These are phyloP conservation scores for Pangasius djambal DNA, from an alignment of 2,797 vertebrate genomes.

Conservation along the genomic window DNA sequence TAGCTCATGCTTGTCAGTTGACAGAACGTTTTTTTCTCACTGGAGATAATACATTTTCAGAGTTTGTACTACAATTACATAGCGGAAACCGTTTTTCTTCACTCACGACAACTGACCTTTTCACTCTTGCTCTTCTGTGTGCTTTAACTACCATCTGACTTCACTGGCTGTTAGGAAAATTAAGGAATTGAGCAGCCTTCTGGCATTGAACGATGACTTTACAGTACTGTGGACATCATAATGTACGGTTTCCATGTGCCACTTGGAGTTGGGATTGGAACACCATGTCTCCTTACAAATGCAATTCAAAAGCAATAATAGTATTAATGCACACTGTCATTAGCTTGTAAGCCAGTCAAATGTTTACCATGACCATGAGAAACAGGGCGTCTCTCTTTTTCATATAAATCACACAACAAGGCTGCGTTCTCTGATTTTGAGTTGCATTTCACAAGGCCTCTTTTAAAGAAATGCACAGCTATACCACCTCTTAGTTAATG, in stretches of 20 bases:
- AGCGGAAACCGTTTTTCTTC: constrained; percentile 12
- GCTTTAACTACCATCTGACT: constrained; percentile 21
- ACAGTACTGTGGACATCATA: constrained; percentile 14
- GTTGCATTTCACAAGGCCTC: neutral
- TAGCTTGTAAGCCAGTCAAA: constrained; percentile 11
- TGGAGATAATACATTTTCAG: neutral
- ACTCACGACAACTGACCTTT: constrained; percentile 19
- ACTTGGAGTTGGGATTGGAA: constrained; percentile 7
- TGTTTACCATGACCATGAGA: constrained; percentile 9
- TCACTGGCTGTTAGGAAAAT: neutral
- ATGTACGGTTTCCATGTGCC: constrained; percentile 22
- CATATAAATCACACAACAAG: neutral
- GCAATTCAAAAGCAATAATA: neutral
- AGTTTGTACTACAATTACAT: neutral
- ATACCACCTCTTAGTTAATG: neutral
- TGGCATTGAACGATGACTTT: constrained; percentile 24
- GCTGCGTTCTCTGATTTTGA: neutral
- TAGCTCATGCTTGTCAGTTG: neutral
- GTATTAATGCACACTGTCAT: neutral
- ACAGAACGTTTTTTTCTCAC: neutral
- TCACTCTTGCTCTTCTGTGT: constrained; percentile 4
- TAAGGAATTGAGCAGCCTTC: constrained; percentile 4
- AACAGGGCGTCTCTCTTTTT: constrained; percentile 6
- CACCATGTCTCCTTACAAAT: constrained; percentile 24
- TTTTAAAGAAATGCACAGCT: neutral